Conservation (phyloP, 2,113 vertebrate genomes). For the Polypterus senegalus region DNA sequence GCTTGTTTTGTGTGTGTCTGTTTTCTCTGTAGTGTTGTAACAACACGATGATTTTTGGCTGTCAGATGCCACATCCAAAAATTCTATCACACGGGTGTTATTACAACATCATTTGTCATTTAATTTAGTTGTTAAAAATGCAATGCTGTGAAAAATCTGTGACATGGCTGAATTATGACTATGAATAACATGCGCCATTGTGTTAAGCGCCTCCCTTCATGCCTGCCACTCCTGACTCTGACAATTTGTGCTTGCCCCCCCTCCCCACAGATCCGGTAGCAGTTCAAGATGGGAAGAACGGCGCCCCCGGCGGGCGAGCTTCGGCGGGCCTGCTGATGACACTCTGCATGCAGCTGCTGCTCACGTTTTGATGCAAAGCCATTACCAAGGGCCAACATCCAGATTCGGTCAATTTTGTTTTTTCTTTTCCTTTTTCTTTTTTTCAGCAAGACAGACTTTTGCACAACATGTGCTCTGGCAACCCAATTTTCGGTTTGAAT, state of each 20-base stretch:
- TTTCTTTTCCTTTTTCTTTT: slow-evolving; percentile 15
- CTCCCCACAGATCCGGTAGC: slow-evolving; percentile 63
- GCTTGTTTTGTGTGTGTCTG: too few species aligned
- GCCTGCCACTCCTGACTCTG: too few species aligned
- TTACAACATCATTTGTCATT: too few species aligned
- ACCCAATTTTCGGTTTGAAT: slow-evolving; percentile 29
- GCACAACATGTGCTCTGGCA: slow-evolving; percentile 31
- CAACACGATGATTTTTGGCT: too few species aligned
- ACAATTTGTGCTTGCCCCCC: not conserved
- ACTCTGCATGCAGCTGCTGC: slow-evolving; percentile 54
- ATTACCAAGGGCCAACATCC: slow-evolving; percentile 11
- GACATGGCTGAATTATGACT: too few species aligned
- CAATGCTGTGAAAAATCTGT: too few species aligned
- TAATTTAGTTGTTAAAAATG: too few species aligned
- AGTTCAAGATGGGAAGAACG: slow-evolving; percentile 77
- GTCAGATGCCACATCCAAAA: too few species aligned
- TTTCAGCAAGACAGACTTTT: slow-evolving; percentile 36
- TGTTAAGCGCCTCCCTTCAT: too few species aligned
- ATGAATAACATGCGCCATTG: too few species aligned
- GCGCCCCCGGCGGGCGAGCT: slow-evolving; percentile 42
- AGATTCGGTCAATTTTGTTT: slow-evolving; percentile 15
- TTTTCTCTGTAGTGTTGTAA: too few species aligned
- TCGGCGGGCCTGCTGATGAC: slow-evolving; percentile 59
- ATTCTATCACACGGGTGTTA: too few species aligned
- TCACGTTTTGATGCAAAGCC: slow-evolving; percentile 63